Percentiles rank a stretch among this genome's conserved stretches.
These are phyloP conservation scores for Cherax destructor DNA, from an alignment of 1,140 invertebrate genomes.

Conservation along the genomic window DNA sequence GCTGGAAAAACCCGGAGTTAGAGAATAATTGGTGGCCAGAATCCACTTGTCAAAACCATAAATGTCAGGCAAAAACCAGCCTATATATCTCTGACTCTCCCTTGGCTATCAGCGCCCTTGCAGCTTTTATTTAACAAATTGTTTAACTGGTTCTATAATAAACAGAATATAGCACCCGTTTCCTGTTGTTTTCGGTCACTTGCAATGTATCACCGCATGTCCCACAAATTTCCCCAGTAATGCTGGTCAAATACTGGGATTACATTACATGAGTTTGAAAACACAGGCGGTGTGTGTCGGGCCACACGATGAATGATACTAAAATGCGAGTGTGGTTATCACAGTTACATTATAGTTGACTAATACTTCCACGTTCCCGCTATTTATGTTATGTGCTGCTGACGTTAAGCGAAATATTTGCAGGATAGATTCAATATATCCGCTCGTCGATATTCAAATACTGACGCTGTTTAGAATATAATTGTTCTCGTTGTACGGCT, in stretches of 20 bases:
- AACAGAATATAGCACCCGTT: not conserved
- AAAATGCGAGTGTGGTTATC: not conserved
- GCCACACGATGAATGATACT: not conserved
- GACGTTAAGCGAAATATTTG: not conserved
- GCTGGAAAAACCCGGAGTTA: too few relatives aligned
- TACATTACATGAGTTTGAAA: not conserved
- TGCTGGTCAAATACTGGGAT: slow-evolving; percentile 12
- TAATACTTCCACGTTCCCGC: not conserved
- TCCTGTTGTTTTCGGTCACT: slow-evolving; percentile 1
- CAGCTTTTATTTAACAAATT: too few relatives aligned
- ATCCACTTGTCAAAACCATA: too few relatives aligned
- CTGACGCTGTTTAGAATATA: too few relatives aligned
- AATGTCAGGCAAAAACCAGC: too few relatives aligned
- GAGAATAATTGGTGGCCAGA: too few relatives aligned
- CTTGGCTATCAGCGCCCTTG: too few relatives aligned
- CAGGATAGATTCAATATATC: too few relatives aligned
- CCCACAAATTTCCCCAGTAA: slow-evolving; percentile 13
- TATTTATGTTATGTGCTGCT: not conserved
- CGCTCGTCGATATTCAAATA: too few relatives aligned
- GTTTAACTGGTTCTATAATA: not conserved
- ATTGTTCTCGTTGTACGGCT: too few relatives aligned
- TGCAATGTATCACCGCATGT: slow-evolving; percentile 10
- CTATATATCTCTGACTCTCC: too few relatives aligned
- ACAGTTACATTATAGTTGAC: not conserved
- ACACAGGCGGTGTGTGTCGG: not conserved